Conservation (phyloP, 30 jellyfish, hydroid and myxozoan genomes). For the Aurelia sp. region DNA sequence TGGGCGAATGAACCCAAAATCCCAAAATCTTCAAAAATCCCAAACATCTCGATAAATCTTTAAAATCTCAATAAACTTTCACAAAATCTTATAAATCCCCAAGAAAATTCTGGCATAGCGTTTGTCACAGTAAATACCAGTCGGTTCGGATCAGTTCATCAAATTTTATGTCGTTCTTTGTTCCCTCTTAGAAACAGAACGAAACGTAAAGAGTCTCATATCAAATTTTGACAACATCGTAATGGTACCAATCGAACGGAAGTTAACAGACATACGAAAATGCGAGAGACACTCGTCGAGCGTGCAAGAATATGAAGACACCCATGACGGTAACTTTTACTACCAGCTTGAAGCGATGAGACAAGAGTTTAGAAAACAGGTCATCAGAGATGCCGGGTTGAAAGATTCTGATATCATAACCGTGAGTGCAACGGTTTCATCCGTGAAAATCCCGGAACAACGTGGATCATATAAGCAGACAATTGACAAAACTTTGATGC, state of each 20-base stretch:
- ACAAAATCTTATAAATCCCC: no score
- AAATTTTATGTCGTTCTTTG: neutral
- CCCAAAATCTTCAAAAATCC: no score
- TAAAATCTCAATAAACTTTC: no score
- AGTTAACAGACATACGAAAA: constrained; percentile 8
- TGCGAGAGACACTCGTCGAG: constrained; percentile 28
- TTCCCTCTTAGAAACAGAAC: constrained; percentile 36
- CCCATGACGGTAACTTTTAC: constrained; percentile 59
- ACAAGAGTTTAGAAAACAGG: constrained; percentile 23
- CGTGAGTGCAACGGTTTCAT: constrained; percentile 7
- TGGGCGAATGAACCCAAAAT: no score
- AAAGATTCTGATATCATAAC: constrained; percentile 18
- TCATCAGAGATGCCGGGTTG: constrained; percentile 3
- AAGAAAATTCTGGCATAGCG: no score
- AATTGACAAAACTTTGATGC: constrained; percentile 19
- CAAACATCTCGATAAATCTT: no score
- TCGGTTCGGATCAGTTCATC: neutral
- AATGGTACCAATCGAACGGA: constrained; percentile 30
- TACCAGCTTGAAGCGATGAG: constrained; percentile 56
- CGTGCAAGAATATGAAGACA: constrained; percentile 44
- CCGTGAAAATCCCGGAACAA: neutral
- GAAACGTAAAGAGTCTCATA: constrained; percentile 8
- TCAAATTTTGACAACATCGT: constrained; percentile 8
- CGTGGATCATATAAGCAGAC: neutral
- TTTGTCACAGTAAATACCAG: no score